Evolutionary conservation across 2,888 invertebrate species (phyloP).

Genomic region (Herminia tarsipennalis): DNA sequence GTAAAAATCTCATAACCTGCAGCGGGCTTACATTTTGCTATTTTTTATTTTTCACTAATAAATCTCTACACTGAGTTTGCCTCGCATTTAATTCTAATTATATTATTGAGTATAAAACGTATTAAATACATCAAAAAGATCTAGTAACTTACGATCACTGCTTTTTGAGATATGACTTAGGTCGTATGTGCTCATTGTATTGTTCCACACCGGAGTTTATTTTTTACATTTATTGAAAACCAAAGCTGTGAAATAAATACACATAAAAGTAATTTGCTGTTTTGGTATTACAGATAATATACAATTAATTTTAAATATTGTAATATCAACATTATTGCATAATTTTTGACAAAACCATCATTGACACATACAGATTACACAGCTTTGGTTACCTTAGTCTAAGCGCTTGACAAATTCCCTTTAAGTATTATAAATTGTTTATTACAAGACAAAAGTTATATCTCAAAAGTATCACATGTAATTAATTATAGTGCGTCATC

Average conservation of each 20-base stretch:
- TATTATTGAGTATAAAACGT: conserved; percentile 81
- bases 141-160: conserved; percentile 64
- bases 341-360: not conserved
- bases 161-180: conserved; percentile 60
- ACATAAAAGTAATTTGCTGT: conserved; percentile 1
- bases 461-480: conserved; percentile 67
- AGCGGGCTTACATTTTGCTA: conserved; percentile 41
- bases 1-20: conserved; percentile 24
- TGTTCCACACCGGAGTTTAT: not conserved
- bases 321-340: too few relatives aligned
- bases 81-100: conserved; percentile 71
- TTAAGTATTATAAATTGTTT: conserved; percentile 5
- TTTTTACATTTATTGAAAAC: conserved; percentile 1
- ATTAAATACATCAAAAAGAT: conserved; percentile 81
- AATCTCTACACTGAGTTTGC: conserved; percentile 47
- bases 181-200: conserved; percentile 9
- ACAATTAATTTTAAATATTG: too few relatives aligned
- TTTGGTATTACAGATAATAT: not conserved
- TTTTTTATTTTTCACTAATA: conserved; percentile 48
- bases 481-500: conserved; percentile 51
- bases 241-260: not conserved
- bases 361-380: not conserved
- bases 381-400: not conserved
- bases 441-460: conserved; percentile 53
- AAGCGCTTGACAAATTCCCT: not conserved